These are phyloP conservation scores for Cryptoprocta ferox DNA, from an alignment of 2,797 vertebrate species.

Conservation along the genomic window DNA sequence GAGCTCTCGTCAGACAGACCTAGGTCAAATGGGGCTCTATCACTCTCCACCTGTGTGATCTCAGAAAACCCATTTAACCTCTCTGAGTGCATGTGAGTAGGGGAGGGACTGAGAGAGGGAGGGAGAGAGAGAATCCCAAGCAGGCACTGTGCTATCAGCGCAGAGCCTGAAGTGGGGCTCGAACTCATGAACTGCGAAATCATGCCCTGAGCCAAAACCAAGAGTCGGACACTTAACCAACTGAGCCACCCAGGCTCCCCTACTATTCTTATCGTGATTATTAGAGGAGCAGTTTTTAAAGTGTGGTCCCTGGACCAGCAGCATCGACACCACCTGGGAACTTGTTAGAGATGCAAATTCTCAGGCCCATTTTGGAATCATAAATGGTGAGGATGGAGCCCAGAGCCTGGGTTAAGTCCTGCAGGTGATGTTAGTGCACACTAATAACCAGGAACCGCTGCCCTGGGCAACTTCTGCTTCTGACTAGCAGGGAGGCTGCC, in stretches of 20 bases:
- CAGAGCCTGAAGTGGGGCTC: too few relatives aligned
- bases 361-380: not conserved
- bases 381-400: not conserved
- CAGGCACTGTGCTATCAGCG: too few relatives aligned
- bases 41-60: not conserved
- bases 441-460: not conserved
- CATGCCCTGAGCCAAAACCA: too few relatives aligned
- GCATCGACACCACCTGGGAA: not conserved
- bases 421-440: not conserved
- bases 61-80: not conserved
- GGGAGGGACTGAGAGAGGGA: too few relatives aligned
- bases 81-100: not conserved
- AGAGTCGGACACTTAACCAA: not conserved
- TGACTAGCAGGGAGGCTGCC: not conserved
- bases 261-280: not conserved
- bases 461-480: not conserved
- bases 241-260: not conserved
- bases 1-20: not conserved
- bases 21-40: not conserved
- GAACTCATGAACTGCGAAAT: not conserved
- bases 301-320: too few relatives aligned
- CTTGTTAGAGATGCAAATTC: not conserved
- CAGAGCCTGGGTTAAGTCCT: not conserved
- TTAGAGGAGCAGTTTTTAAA: not conserved
- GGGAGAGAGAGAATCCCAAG: too few relatives aligned